These are phyloP conservation scores for Mus spicilegus DNA, from an alignment of 2,113 vertebrate species.

Conservation along the genomic window DNA sequence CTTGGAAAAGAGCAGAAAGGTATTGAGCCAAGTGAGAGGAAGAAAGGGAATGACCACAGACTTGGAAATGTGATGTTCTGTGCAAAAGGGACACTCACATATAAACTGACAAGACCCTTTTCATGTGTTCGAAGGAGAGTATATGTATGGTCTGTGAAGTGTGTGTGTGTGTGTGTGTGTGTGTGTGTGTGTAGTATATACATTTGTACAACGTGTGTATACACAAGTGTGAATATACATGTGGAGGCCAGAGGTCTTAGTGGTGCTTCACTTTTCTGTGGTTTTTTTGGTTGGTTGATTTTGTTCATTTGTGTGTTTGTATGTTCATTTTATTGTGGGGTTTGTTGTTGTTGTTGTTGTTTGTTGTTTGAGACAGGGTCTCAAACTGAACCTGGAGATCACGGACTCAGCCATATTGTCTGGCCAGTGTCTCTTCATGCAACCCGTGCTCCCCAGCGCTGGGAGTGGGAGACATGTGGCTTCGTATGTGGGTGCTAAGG, in stretches of 20 bases:
- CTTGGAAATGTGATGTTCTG: constrained; percentile 24
- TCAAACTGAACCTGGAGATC: background rate
- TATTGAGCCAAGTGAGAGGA: background rate
- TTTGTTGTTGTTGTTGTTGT: background rate
- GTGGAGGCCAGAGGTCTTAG: background rate
- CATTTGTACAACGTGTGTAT: background rate
- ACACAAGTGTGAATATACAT: background rate
- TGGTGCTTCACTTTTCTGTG: background rate
- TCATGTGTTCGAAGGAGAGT: background rate
- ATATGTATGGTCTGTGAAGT: background rate
- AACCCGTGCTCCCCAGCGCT: background rate
- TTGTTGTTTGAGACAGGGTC: background rate
- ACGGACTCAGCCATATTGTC: background rate
- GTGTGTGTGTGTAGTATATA: background rate
- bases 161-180: background rate
- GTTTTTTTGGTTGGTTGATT: too few relatives aligned
- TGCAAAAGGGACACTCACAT: background rate
- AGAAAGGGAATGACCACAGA: background rate
- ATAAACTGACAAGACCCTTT: constrained; percentile 43
- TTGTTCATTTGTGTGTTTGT: too few relatives aligned
- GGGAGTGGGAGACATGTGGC: too few relatives aligned
- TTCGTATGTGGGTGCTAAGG: background rate
- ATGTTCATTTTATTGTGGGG: background rate
- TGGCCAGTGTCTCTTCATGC: background rate
- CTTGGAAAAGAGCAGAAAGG: background rate